These are phyloP conservation scores for Eremophila alpestris DNA, from an alignment of 2,797 vertebrate genomes.

Conservation along the genomic window DNA sequence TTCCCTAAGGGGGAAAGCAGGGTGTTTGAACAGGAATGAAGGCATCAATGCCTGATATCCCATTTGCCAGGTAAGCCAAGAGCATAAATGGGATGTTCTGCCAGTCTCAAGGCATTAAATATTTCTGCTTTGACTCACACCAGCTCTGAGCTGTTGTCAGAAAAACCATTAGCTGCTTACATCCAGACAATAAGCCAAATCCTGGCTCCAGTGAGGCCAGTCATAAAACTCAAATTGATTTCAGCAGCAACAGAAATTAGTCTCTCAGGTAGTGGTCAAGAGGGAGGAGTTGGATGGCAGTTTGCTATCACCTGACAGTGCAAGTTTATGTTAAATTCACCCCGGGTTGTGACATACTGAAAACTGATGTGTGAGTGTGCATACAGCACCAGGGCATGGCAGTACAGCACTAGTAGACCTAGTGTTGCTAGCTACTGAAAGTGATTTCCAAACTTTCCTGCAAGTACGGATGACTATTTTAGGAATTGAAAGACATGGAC, in stretches of 20 bases:
- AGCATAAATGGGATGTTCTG: neutral
- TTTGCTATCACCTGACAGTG: neutral
- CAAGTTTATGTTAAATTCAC: neutral
- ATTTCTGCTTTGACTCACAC: neutral
- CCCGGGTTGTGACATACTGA: neutral
- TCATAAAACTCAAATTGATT: constrained; percentile 22
- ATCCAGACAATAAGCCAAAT: constrained; percentile 10
- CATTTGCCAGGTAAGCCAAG: neutral
- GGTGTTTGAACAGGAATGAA: neutral
- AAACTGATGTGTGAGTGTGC: neutral
- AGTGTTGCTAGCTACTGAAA: neutral
- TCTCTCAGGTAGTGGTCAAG: neutral
- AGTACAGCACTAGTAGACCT: neutral
- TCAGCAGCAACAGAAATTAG: neutral
- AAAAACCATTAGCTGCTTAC: constrained; percentile 24
- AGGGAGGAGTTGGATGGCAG: neutral
- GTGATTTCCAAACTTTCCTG: neutral
- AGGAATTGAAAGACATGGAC: neutral
- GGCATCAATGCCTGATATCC: neutral
- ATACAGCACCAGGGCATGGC: neutral
- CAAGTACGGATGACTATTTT: neutral
- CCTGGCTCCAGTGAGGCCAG: constrained; percentile 12
- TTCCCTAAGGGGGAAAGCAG: neutral
- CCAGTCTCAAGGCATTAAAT: neutral
- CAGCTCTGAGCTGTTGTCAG: neutral